Evolutionary conservation across 2,113 vertebrate genomes (phyloP).

Genomic region (Suricata suricatta): DNA sequence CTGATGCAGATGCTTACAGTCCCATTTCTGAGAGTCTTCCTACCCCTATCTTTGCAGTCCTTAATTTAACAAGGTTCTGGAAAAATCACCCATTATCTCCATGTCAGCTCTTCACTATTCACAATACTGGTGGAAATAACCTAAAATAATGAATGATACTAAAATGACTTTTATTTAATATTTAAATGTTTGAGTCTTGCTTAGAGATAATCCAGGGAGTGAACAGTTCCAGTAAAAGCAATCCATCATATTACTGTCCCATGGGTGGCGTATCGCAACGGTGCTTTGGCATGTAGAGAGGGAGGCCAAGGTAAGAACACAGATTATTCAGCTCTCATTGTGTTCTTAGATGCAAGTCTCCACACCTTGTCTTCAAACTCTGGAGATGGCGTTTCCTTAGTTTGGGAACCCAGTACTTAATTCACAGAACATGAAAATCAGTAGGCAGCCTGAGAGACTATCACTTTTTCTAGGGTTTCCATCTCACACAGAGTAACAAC

Average conservation of each 20-base stretch:
- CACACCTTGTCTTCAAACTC: background rate
- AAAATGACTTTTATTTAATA: constrained; percentile 26
- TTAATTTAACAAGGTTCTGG: constrained; percentile 29
- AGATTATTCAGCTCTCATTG: background rate
- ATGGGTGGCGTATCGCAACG: background rate
- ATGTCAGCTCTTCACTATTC: background rate
- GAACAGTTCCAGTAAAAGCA: background rate
- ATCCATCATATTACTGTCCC: background rate
- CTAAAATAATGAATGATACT: background rate
- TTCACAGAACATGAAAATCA: background rate
- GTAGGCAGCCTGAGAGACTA: background rate
- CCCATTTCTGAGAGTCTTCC: background rate
- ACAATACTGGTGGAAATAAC: background rate
- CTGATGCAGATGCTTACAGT: background rate
- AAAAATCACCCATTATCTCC: background rate
- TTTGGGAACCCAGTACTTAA: background rate
- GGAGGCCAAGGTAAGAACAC: background rate
- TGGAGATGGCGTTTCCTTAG: background rate
- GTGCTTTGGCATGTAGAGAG: background rate
- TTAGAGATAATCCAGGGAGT: constrained; percentile 27
- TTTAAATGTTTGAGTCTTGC: background rate
- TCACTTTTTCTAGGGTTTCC: background rate
- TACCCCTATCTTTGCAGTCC: constrained; percentile 9
- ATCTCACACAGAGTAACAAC: background rate
- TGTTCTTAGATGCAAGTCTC: background rate